Evolutionary conservation across 2,888 invertebrate species (phyloP).

Genomic region (Chalcosyrphus nemorum): DNA sequence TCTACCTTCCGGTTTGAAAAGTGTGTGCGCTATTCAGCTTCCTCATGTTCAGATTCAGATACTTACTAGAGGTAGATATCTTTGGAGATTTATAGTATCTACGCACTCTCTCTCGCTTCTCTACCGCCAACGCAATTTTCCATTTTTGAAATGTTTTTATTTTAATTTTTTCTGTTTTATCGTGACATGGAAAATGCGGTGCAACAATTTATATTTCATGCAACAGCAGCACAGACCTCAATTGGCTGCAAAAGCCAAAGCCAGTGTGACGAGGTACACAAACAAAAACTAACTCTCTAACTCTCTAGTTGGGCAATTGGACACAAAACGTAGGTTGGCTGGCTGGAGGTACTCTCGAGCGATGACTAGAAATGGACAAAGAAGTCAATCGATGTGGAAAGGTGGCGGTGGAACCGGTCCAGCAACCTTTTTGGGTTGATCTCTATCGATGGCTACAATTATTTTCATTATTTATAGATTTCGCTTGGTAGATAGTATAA

Average conservation of each 20-base stretch:
- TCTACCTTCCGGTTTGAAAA: constrained; percentile 22
- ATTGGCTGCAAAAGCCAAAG: constrained; percentile 24
- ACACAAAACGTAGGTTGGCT: constrained; percentile 36
- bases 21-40: not conserved
- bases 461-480: constrained; percentile 53
- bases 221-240: constrained; percentile 32
- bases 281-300: constrained; percentile 56
- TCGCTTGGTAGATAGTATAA: constrained; percentile 17
- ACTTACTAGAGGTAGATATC: not conserved
- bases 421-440: constrained; percentile 59
- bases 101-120: constrained; percentile 23
- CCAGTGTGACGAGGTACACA: constrained; percentile 11
- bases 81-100: not conserved
- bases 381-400: constrained; percentile 62
- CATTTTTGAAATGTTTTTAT: constrained; percentile 34
- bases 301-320: constrained; percentile 63
- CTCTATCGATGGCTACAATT: constrained; percentile 59
- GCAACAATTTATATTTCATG: constrained; percentile 38
- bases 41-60: not conserved
- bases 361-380: constrained; percentile 54
- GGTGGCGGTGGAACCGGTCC: constrained; percentile 61
- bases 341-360: too few species aligned
- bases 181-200: constrained; percentile 44
- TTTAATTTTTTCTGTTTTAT: constrained; percentile 30
- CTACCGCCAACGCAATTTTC: constrained; percentile 50